Percentiles rank a stretch among this genome's conserved stretches.
phyloP scores from a whole-genome alignment of 2,888 invertebrate species.

The Xiphydria camelus region DNA sequence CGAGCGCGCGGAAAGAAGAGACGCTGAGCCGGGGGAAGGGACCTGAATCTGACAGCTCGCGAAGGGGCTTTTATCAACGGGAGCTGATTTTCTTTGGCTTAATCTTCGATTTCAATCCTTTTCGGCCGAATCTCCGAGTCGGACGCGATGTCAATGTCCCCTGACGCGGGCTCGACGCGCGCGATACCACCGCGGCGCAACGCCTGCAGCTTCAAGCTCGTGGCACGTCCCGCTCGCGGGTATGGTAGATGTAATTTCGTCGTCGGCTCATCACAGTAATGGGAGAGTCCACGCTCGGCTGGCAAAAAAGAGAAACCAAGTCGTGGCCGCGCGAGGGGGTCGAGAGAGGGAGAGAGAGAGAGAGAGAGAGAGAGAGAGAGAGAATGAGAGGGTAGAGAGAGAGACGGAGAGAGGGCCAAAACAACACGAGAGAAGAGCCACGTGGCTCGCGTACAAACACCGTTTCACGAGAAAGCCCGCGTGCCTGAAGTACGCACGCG shows the following conservation, averaged over 20 bases:
- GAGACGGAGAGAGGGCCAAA: constrained; percentile 14
- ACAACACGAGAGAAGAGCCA: constrained; percentile 18
- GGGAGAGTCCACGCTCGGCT: constrained; percentile 21
- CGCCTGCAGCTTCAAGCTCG: no score
- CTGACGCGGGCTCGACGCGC: no score
- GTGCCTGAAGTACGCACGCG: constrained; percentile 9
- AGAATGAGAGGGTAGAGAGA: constrained; percentile 4
- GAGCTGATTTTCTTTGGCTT: not conserved
- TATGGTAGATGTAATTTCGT: constrained; percentile 7
- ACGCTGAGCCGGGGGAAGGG: constrained; percentile 6
- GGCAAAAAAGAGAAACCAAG: not conserved
- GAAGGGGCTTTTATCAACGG: not conserved
- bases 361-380: constrained; percentile 8
- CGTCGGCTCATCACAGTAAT: constrained; percentile 24
- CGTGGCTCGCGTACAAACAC: constrained; percentile 15
- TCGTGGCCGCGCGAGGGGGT: not conserved
- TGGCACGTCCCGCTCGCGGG: not conserved
- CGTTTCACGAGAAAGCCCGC: not conserved
- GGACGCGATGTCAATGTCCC: no score
- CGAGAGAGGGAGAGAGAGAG: constrained; percentile 4
- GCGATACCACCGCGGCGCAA: no score
- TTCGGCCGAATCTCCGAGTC: no score
- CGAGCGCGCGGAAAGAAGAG: not conserved
- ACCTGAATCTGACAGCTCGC: constrained; percentile 1
- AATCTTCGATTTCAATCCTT: no score